Base-by-base conservation (phyloP, 2,888 invertebrate genomes). In the Drosophila stalkeri region DNA sequence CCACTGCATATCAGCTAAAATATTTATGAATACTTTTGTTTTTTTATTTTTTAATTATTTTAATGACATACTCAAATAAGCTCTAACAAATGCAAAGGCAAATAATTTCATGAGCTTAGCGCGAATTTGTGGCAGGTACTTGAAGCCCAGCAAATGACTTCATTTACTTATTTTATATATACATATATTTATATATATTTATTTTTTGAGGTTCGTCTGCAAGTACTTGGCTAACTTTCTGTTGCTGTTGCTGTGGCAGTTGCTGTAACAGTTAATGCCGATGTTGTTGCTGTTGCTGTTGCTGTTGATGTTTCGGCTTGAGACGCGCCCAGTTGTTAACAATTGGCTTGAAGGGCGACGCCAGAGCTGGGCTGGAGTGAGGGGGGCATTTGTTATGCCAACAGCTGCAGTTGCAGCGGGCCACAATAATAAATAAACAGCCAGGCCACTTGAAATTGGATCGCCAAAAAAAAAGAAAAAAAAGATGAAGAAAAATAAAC, bases 401-500 rank as follows among this genome's bases (percentile, higher is more conserved):
- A 85, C 90, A 85, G 85, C 85, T 89, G 85, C 85, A 87, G 84
- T 74, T 81, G 82, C 73, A 77, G 55, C 67, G 71, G 66, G 69
- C 49, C 60, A 84, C 90, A 88, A 90, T 86, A 86, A 86, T 86
- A 86, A 86, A 90, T 86, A 86, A 90, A 86, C 77, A 78, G 67
- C 49, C 82, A 72, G 82, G 87, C 75, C 87, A 89, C 89, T 84
- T 83, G 90, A 90, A 86, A 90, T 90, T 90, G 86, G 90, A 86
- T 86, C 90, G 89, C 89, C 90, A 80, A 90, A 85, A 89, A 86
- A 79, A 80, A 80, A 87, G 84, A 87, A n/a, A 3, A 27, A 27
- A 27, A 27, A 27, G 27, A 6, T 27, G 27, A 27, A 79, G 80
- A 80, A 88, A 88, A 85, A 88, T 80, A 77, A 89, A 82, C 80